These are phyloP conservation scores for Mus pahari DNA, from an alignment of 2,113 vertebrate genomes.

Conservation along the genomic window DNA sequence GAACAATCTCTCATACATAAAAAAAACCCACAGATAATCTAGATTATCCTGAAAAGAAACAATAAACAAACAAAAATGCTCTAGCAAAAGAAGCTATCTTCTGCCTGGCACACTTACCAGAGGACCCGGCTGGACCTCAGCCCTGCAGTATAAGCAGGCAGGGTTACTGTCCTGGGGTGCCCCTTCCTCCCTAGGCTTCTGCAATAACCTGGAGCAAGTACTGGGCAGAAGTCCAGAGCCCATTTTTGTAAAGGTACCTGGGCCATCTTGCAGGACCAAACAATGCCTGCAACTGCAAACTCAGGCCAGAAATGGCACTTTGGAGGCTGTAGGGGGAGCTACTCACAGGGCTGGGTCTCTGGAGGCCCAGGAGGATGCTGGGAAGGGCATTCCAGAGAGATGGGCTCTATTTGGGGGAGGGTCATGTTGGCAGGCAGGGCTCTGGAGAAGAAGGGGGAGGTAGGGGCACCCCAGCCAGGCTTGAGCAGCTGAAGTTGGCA, in stretches of 20 bases:
- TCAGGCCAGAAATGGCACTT: neutral
- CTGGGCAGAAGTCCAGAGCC: neutral
- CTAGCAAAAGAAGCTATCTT: accelerated
- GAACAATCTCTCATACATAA: neutral
- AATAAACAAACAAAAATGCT: neutral
- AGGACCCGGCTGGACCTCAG: neutral
- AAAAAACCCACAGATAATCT: neutral
- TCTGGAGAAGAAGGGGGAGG: neutral
- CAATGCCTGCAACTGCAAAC: too few species aligned
- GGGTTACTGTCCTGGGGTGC: too few species aligned
- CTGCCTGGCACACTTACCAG: neutral
- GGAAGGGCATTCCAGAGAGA: neutral
- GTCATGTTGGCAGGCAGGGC: neutral
- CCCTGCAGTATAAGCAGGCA: accelerated
- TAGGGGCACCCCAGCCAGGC: neutral
- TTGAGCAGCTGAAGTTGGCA: slow-evolving; percentile 85
- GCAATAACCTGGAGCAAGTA: neutral
- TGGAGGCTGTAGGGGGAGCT: neutral
- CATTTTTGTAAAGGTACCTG: neutral
- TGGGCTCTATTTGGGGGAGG: neutral
- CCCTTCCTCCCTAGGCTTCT: neutral
- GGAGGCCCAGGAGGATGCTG: neutral
- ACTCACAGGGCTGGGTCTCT: neutral
- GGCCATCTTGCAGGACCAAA: neutral
- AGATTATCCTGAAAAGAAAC: neutral